Base-by-base conservation (phyloP, 2,113 vertebrate genomes). In the Nesospiza acunhae region DNA sequence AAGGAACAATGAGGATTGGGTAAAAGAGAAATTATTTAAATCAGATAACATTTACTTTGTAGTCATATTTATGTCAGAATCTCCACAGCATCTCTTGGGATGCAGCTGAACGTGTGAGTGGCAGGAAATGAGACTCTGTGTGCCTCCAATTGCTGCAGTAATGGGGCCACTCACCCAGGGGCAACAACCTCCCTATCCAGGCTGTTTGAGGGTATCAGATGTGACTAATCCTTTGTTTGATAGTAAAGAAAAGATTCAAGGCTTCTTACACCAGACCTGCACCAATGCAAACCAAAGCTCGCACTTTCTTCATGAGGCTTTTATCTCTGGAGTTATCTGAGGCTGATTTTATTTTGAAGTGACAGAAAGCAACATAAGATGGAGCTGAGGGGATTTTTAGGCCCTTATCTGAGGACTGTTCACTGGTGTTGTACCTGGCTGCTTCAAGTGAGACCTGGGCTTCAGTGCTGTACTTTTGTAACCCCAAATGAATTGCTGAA, bases 341-440 rank as follows among this genome's bases (percentile, higher is more conserved):
- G 49, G 21, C 4, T 83, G 35, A 84, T 76, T 94, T 92, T 73
- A 46, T 50, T 19, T 84, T 76, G 50, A 78, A 92, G 62, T 89
- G 94, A 86, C 50, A 87, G 80, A 87, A 92, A 88, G 24, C 41
- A 89, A 86, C 35, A 84, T 84, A 75, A 88, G 68, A 50, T 30
- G n/a, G 55, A 84, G 44, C 35, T 70, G 70, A 95, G 47, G 39
- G 46, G 63, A 67, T 27, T 41, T 79, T 92, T 80, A 56, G 74
- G 44, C 13, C 49, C 39, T 83, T 24, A 8, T 72, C 35, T 85
- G 74, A 30, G 70, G 21, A n/a, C 11, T 23, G 13, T 50, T 83
- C 47, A 44, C 9, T 68, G 50, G 31, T 44, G 33, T 46, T 84
- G 67, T 21, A 72, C 30, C 62, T 79, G 70, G 27, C 53, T 91